Conservation (phyloP, 1,140 invertebrate species). For the Achatina immaculata region DNA sequence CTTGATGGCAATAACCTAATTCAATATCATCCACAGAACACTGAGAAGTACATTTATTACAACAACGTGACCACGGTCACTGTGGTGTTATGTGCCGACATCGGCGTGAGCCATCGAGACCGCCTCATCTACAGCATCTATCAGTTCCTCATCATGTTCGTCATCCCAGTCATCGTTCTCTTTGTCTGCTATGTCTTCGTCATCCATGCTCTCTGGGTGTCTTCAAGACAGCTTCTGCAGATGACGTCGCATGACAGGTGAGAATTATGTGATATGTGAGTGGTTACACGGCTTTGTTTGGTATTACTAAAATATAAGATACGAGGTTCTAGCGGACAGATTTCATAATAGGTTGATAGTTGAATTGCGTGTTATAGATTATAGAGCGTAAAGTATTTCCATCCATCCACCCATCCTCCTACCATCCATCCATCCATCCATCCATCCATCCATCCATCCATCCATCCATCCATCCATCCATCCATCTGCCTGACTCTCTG, state of each 20-base stretch:
- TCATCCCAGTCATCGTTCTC: conserved; percentile 73
- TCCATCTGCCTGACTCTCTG: no score
- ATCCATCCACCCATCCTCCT: no score
- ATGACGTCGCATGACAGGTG: conserved; percentile 49
- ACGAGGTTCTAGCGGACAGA: no score
- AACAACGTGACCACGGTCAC: conserved; percentile 68
- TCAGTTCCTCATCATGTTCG: conserved; percentile 73
- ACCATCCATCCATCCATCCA: no score
- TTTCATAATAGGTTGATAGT: no score
- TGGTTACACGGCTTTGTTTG: no score
- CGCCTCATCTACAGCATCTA: conserved; percentile 70
- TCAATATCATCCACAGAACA: conserved; percentile 56
- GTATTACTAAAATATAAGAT: no score
- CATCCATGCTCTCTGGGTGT: conserved; percentile 75
- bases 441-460: no score
- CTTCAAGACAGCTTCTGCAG: conserved; percentile 67
- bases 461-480: no score
- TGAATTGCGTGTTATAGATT: no score
- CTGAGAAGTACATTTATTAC: conserved; percentile 60
- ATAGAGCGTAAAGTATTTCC: no score
- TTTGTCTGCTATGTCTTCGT: conserved; percentile 74
- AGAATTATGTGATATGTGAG: background rate
- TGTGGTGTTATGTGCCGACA: conserved; percentile 69
- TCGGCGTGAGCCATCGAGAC: conserved; percentile 43
- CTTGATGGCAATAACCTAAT: no score